Evolutionary conservation across 2,888 invertebrate genomes (phyloP).

Genomic region (Cacoxenus indagator): DNA sequence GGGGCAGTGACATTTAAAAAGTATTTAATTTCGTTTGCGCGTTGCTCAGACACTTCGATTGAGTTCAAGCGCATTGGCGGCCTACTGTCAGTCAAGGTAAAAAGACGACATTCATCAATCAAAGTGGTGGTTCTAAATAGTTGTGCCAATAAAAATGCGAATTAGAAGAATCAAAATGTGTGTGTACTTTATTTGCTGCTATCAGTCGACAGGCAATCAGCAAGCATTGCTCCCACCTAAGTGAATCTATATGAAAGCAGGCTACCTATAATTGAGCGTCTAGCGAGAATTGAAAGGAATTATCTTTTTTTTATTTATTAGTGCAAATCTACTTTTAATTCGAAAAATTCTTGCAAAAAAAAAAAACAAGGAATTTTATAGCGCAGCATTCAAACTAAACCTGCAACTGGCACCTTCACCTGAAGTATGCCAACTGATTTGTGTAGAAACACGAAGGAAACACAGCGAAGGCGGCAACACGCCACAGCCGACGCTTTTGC

Average conservation of each 20-base stretch:
- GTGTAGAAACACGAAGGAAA: background rate
- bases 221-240: too few species aligned
- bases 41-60: background rate
- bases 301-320: too few species aligned
- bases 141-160: too few species aligned
- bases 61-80: constrained; percentile 4
- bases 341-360: too few species aligned
- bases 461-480: too few species aligned
- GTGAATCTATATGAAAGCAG: too few species aligned
- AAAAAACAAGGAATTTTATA: too few species aligned
- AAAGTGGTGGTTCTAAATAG: background rate
- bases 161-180: background rate
- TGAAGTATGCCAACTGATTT: background rate
- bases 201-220: too few species aligned
- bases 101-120: background rate
- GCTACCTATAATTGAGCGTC: too few species aligned
- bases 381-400: too few species aligned
- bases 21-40: background rate
- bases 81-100: background rate
- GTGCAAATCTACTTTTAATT: too few species aligned
- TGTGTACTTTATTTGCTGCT: background rate
- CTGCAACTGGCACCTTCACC: background rate
- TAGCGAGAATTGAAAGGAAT: too few species aligned
- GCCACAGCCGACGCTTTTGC: background rate
- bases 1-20: background rate